Base-by-base conservation (phyloP, 2,888 invertebrate species). In the Resseliella maxima region DNA sequence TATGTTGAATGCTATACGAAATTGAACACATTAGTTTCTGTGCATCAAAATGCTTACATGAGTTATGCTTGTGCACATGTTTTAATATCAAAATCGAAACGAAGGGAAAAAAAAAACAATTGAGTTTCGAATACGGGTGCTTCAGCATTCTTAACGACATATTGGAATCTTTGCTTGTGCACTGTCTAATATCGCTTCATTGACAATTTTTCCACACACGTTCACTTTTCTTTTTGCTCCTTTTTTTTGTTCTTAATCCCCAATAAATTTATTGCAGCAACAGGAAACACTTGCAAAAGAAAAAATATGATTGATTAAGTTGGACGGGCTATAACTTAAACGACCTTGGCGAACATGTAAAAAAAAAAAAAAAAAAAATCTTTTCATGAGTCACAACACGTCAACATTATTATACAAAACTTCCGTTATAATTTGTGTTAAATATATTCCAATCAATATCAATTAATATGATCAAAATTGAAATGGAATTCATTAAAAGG, bases 361-460 rank as follows among this genome's bases (percentile, higher is more conserved):
- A 6, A 18, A 31, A 31, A 50, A 50, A 2, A n/a, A n/a, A n/a
- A n/a, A n/a, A n/a, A n/a, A 3, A 18, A 50, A 50, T 18, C 15
- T 59, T 59, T 59, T 72, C 12, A 72, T 35, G 72, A 31, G 31
- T 59, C 24, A 24, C 10, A 72, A 31, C 72, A 72, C 72, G 72
- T 72, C 72, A 35, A 5, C 24, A 59, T n/a, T 27, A 5, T 41
- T 50, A 72, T 18, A 72, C 3, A 31, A 72, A 72, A 72, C 18
- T 72, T 72, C 72, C 72, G 72, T 18, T 72, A n/a, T 27, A 24
- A 24, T 24, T 31, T 72, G 31, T 72, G 27, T 35, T 12, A 72
- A 72, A 31, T 72, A 35, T 72, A 72, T 31, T 72, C 18, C n/a
- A 72, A 72, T 72, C 72, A 72, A 27, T 15, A 31, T 72, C 72